Percentiles rank a stretch among this genome's conserved stretches.
These are phyloP conservation scores for Ispidina picta DNA, from an alignment of 2,797 vertebrate species.

Conservation along the genomic window DNA sequence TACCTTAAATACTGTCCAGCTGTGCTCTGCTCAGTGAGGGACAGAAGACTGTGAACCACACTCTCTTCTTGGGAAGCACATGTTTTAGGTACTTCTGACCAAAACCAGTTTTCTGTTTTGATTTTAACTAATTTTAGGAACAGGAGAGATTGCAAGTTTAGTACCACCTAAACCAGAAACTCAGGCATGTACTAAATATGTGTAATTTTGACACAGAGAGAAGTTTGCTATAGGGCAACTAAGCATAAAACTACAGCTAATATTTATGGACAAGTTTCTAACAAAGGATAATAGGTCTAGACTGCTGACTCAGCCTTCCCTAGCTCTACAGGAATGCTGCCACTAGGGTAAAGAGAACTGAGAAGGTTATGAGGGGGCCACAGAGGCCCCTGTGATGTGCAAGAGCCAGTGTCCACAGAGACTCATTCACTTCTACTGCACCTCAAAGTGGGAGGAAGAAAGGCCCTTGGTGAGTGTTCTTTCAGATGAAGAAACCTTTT, in stretches of 20 bases:
- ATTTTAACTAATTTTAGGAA: background rate
- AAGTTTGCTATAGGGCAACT: background rate
- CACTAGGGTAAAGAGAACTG: background rate
- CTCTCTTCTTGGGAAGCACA: background rate
- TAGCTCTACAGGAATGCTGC: background rate
- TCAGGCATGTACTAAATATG: accelerated
- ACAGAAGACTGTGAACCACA: accelerated
- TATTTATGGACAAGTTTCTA: background rate
- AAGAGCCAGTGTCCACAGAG: background rate
- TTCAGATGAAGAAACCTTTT: constrained; percentile 60
- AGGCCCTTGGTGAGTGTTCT: constrained; percentile 66
- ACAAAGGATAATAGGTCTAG: background rate
- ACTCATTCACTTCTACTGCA: constrained; percentile 6
- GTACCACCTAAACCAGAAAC: background rate
- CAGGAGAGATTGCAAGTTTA: background rate
- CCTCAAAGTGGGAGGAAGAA: constrained; percentile 76
- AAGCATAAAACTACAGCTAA: background rate
- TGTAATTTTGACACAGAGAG: background rate
- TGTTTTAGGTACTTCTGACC: background rate
- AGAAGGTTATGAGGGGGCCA: constrained; percentile 49
- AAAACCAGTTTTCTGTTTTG: background rate
- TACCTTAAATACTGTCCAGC: accelerated
- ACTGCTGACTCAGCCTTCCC: constrained; percentile 59
- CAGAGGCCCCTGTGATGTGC: constrained; percentile 60
- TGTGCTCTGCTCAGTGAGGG: background rate